Conservation (phyloP, 2,113 vertebrate species). For the Bubo bubo region DNA sequence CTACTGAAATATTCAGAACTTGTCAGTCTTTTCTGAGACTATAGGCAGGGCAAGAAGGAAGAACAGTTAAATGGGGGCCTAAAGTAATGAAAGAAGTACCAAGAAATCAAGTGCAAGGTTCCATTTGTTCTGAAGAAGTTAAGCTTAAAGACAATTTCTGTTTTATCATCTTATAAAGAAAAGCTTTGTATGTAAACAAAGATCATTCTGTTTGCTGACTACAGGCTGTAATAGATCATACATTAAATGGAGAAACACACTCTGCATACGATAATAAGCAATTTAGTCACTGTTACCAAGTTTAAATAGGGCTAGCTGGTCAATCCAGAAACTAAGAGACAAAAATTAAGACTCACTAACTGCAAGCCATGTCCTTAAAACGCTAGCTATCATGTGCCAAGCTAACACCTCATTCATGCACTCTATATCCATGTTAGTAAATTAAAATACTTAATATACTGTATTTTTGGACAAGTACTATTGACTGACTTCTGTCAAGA, state of each 20-base stretch:
- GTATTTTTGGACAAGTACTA: background rate
- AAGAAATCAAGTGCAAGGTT: background rate
- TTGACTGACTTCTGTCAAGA: background rate
- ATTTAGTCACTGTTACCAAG: background rate
- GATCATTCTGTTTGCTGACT: background rate
- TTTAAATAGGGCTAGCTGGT: background rate
- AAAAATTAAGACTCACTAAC: background rate
- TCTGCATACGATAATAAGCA: background rate
- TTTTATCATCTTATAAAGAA: background rate
- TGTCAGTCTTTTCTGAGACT: background rate
- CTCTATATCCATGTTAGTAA: background rate
- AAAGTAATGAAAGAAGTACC: background rate
- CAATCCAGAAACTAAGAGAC: background rate
- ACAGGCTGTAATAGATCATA: background rate
- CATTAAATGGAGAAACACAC: background rate
- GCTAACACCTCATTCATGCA: background rate
- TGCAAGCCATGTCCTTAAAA: background rate
- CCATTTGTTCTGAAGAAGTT: background rate
- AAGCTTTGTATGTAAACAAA: background rate
- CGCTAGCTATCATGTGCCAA: background rate
- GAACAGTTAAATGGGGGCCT: background rate
- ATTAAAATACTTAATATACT: background rate
- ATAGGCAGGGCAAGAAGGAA: background rate
- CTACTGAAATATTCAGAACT: background rate
- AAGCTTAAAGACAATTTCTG: background rate